phyloP scores from a whole-genome alignment of 1,140 invertebrate species.

The Panulirus ornatus region DNA sequence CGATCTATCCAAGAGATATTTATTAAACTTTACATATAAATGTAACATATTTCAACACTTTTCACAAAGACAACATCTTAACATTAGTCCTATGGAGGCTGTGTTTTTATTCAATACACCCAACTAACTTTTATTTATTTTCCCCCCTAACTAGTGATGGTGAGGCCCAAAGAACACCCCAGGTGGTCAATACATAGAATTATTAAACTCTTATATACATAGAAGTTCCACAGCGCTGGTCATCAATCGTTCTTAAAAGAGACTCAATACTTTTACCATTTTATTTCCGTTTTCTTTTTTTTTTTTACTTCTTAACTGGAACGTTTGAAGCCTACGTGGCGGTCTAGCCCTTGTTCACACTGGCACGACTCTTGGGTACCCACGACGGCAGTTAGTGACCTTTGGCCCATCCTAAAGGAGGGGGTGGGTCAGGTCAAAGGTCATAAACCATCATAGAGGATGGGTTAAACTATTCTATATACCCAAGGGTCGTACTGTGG shows the following conservation, averaged over 20 bases:
- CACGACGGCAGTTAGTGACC: no score
- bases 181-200: neutral
- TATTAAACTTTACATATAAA: conserved; percentile 73
- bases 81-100: conserved; percentile 38
- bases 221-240: no score
- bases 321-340: no score
- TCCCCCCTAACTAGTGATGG: neutral
- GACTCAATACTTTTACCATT: no score
- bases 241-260: neutral
- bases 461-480: no score
- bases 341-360: no score
- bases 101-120: neutral
- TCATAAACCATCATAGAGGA: no score
- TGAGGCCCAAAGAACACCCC: neutral
- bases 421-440: no score
- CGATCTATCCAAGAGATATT: conserved; percentile 68
- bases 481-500: no score
- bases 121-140: neutral
- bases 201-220: neutral
- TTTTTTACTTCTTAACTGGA: no score
- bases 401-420: no score
- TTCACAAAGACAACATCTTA: conserved; percentile 61
- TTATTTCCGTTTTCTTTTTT: neutral
- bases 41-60: conserved; percentile 63
- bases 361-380: no score